These are phyloP conservation scores for Drosophila buzzatii DNA, from an alignment of 2,888 invertebrate genomes.

Conservation along the genomic window DNA sequence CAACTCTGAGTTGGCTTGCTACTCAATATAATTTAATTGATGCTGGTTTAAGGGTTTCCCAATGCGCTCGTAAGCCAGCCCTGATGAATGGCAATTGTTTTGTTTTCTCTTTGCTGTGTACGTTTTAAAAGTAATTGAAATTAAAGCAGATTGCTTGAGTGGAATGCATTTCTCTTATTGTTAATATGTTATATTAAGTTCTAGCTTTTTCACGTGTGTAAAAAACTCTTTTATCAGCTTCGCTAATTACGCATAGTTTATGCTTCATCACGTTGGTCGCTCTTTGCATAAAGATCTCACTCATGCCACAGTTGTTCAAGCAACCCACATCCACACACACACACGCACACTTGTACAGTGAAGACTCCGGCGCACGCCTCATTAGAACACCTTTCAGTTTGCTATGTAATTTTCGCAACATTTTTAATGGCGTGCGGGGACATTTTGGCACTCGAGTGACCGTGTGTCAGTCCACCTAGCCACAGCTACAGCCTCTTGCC, in stretches of 20 bases:
- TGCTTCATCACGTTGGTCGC: constrained; percentile 30
- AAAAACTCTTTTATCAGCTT: constrained; percentile 8
- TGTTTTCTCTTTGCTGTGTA: neutral
- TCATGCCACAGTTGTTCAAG: constrained; percentile 56
- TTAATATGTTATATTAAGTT: too few species aligned
- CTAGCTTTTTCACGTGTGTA: neutral
- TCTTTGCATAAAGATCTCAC: constrained; percentile 46
- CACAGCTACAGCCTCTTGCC: neutral
- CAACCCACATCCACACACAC: constrained; percentile 42
- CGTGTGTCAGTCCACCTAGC: constrained; percentile 56
- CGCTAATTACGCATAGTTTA: constrained; percentile 26
- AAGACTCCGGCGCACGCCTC: constrained; percentile 72
- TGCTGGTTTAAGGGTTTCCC: neutral
- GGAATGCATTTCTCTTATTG: neutral
- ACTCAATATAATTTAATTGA: constrained; percentile 28
- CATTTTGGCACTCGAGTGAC: constrained; percentile 78
- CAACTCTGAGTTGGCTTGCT: neutral
- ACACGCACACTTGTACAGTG: constrained; percentile 7
- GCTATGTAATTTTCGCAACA: constrained; percentile 77
- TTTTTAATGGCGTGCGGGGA: constrained; percentile 79
- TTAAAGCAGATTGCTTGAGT: neutral
- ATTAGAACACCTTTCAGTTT: constrained; percentile 79
- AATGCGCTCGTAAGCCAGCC: constrained; percentile 5
- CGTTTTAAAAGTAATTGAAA: neutral
- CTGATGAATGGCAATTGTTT: constrained; percentile 9